These are phyloP conservation scores for Falco rusticolus DNA, from an alignment of 2,797 vertebrate genomes.

Conservation along the genomic window DNA sequence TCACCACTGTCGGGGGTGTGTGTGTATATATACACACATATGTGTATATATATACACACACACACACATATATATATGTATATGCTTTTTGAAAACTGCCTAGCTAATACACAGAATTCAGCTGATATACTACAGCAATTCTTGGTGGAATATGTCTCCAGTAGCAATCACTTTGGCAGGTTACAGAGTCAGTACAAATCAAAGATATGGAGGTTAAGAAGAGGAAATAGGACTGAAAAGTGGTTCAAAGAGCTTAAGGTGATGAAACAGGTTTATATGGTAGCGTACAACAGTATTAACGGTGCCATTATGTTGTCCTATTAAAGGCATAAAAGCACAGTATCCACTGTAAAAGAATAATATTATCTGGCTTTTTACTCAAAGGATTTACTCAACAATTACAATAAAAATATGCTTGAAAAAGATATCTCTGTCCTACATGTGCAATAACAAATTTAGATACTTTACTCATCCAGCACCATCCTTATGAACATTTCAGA, in stretches of 20 bases:
- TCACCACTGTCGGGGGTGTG: neutral
- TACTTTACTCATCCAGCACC: neutral
- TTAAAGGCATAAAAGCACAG: conserved; percentile 8
- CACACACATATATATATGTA: neutral
- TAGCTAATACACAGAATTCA: conserved; percentile 37
- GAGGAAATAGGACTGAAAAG: conserved; percentile 28
- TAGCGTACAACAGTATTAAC: neutral
- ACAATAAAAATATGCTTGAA: neutral
- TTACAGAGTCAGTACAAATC: conserved; percentile 28
- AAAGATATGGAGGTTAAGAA: conserved; percentile 15
- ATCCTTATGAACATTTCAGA: neutral
- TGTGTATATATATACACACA: neutral
- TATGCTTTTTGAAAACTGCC: conserved; percentile 20
- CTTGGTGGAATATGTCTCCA: neutral
- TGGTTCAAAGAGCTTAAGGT: neutral
- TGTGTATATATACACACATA: fast-evolving
- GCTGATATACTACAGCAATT: neutral
- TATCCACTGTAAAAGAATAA: neutral
- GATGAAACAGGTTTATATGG: conserved; percentile 7
- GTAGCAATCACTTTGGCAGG: conserved; percentile 9
- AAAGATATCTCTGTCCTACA: neutral
- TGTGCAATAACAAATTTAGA: neutral
- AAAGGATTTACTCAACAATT: neutral
- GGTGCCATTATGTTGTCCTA: neutral
- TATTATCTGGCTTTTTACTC: neutral